Percentiles rank a stretch among this genome's conserved stretches.
Conservation (phyloP, 2,113 vertebrate genomes). For the Micronisus gabar region DNA sequence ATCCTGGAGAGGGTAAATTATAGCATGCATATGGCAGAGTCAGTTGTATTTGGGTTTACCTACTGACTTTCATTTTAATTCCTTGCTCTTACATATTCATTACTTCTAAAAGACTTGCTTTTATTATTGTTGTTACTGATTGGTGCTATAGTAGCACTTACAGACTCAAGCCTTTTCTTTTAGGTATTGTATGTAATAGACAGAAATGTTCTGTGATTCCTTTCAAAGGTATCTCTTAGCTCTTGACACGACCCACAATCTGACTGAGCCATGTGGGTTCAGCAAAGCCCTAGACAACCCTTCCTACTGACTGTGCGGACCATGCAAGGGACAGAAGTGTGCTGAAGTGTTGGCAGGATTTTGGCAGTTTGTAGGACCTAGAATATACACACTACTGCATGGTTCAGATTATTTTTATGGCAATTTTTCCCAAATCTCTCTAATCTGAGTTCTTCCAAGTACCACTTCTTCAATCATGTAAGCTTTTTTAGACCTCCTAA, state of each 20-base stretch:
- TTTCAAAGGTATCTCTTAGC: background rate
- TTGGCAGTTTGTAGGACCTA: background rate
- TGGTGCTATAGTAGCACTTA: background rate
- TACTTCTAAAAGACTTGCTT: background rate
- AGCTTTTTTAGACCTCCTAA: background rate
- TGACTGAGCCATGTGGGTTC: rapidly evolving
- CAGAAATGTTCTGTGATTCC: background rate
- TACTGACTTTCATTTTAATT: background rate
- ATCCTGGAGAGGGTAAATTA: background rate
- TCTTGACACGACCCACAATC: background rate
- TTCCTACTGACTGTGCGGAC: background rate
- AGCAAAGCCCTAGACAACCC: background rate
- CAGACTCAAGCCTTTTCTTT: background rate
- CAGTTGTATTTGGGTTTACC: background rate
- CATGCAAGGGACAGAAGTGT: background rate
- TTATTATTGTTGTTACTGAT: background rate
- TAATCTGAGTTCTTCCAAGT: background rate
- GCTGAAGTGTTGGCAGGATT: background rate
- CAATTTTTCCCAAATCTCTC: background rate
- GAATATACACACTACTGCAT: background rate
- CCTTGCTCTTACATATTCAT: background rate
- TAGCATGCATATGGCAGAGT: background rate
- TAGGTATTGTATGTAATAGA: background rate
- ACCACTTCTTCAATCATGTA: background rate
- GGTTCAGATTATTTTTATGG: background rate